Conservation (phyloP, 2,113 vertebrate species). For the Cephalopterus ornatus region DNA sequence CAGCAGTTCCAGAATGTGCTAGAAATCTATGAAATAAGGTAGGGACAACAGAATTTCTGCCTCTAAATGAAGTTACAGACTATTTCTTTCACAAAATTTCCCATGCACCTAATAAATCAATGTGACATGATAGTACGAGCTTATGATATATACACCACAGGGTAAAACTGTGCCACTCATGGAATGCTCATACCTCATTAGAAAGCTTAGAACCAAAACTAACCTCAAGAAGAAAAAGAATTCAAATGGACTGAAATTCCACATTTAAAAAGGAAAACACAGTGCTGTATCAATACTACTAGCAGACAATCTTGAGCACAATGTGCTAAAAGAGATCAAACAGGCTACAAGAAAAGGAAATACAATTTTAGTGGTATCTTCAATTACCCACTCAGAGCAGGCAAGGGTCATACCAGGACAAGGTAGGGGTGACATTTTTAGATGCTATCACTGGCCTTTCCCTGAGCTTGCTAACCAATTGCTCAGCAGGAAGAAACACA, state of each 20-base stretch:
- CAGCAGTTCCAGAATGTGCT: not conserved
- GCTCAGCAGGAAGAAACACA: not conserved
- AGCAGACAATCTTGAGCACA: not conserved
- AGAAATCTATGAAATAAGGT: not conserved
- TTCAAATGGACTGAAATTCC: not conserved
- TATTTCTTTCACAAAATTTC: not conserved
- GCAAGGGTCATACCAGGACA: constrained; percentile 1
- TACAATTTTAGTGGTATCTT: not conserved
- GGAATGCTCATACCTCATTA: not conserved
- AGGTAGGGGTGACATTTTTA: constrained; percentile 37
- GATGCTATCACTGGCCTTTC: constrained; percentile 11
- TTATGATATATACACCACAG: not conserved
- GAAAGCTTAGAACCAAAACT: not conserved
- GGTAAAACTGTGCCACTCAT: not conserved
- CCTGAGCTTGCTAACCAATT: constrained; percentile 9
- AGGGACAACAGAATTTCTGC: not conserved
- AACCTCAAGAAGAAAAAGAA: not conserved
- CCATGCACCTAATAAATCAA: not conserved
- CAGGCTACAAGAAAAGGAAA: not conserved
- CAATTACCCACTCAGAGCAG: accelerated
- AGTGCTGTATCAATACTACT: not conserved
- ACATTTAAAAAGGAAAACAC: not conserved
- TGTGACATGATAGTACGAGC: not conserved
- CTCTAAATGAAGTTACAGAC: not conserved
- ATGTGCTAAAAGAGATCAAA: not conserved